These are phyloP conservation scores for Acrossocheilus fasciatus DNA, from an alignment of 2,797 vertebrate genomes.

Conservation along the genomic window DNA sequence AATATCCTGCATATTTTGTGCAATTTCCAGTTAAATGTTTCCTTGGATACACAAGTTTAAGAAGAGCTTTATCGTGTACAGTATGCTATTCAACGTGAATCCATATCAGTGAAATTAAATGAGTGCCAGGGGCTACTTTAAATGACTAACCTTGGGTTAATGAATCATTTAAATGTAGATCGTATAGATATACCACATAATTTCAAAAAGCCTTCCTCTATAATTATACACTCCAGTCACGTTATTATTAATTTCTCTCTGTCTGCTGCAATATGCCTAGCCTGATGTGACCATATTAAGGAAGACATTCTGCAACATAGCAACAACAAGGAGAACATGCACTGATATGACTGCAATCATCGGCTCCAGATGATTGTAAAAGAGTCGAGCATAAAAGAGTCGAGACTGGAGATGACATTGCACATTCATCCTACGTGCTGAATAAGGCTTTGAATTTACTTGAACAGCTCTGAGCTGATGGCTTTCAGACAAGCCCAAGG, in stretches of 20 bases:
- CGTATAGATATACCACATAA: neutral
- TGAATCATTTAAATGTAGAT: neutral
- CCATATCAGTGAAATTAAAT: neutral
- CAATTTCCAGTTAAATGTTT: neutral
- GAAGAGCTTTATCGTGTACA: neutral
- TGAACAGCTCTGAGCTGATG: neutral
- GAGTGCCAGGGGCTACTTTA: neutral
- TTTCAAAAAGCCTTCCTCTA: neutral
- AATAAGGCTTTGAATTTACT: slow-evolving; percentile 29
- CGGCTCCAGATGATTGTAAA: slow-evolving; percentile 3
- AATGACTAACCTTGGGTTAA: slow-evolving; percentile 6
- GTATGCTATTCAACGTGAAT: neutral
- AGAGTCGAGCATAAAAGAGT: neutral
- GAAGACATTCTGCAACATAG: neutral
- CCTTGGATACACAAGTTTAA: neutral
- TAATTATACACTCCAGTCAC: slow-evolving; percentile 3
- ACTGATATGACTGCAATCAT: neutral
- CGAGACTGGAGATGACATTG: neutral
- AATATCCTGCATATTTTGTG: neutral
- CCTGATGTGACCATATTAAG: neutral
- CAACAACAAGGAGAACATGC: neutral
- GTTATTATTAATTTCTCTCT: neutral
- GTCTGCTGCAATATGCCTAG: neutral
- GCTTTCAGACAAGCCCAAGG: neutral
- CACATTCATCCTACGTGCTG: neutral